Evolutionary conservation across 1,140 invertebrate species (phyloP).

Genomic region (Papilio polyxenes): DNA sequence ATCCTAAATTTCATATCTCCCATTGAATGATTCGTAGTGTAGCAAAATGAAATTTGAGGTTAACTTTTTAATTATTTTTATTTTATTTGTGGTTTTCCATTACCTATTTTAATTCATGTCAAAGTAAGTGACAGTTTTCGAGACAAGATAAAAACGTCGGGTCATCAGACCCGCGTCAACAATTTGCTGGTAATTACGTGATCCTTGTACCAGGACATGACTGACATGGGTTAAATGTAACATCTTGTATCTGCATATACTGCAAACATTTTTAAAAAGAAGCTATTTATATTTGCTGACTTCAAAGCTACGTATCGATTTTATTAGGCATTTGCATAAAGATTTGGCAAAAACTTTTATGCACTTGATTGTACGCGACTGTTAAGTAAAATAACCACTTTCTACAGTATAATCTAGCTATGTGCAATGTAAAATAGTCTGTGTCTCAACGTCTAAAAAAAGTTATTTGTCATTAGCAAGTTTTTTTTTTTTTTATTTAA

Average conservation of each 20-base stretch:
- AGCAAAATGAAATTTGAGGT: not conserved
- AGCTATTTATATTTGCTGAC: slow-evolving; percentile 24
- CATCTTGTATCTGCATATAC: not conserved
- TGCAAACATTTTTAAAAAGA: not conserved
- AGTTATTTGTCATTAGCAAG: not conserved
- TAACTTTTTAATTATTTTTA: slow-evolving; percentile 6
- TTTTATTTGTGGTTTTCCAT: not conserved
- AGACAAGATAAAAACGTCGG: slow-evolving; percentile 33
- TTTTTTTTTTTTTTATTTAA: not conserved
- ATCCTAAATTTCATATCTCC: too few relatives aligned
- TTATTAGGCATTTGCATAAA: not conserved
- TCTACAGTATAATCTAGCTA: not conserved
- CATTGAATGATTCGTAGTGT: too few relatives aligned
- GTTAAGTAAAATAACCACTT: not conserved
- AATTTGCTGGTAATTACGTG: slow-evolving; percentile 43
- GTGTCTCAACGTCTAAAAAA: not conserved
- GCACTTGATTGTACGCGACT: too few relatives aligned
- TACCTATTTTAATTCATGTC: slow-evolving; percentile 4
- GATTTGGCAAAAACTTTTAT: too few relatives aligned
- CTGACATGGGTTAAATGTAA: slow-evolving; percentile 42
- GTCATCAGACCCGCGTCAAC: slow-evolving; percentile 43
- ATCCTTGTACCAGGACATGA: slow-evolving; percentile 26
- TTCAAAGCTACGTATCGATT: not conserved
- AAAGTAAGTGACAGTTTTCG: slow-evolving; percentile 27
- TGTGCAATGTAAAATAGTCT: not conserved